Evolutionary conservation across 2,888 invertebrate genomes (phyloP).

Genomic region (Pandemis heparana): DNA sequence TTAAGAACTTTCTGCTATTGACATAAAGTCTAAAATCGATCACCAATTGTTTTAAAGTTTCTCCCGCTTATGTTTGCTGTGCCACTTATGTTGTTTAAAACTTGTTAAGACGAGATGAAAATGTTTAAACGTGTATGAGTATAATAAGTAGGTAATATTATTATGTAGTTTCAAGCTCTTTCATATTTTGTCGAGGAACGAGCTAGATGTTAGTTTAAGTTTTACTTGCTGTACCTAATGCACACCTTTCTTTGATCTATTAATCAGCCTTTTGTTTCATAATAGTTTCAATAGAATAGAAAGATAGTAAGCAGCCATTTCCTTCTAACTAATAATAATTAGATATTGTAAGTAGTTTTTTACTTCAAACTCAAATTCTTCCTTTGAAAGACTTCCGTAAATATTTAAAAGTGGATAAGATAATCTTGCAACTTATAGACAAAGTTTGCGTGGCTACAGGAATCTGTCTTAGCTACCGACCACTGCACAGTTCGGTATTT

Average conservation of each 20-base stretch:
- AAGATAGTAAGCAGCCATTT: no score
- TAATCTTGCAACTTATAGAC: constrained; percentile 8
- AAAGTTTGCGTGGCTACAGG: constrained; percentile 44
- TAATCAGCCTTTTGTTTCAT: no score
- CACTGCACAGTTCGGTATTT: constrained; percentile 60
- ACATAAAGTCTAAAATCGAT: constrained; percentile 16
- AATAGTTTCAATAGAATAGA: no score
- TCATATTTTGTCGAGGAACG: not conserved
- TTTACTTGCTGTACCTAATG: no score
- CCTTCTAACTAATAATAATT: not conserved
- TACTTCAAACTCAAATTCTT: not conserved
- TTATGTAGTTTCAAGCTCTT: not conserved
- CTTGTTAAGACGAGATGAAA: constrained; percentile 9
- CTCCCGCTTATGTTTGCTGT: not conserved
- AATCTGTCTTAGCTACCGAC: constrained; percentile 60
- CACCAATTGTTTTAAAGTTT: not conserved
- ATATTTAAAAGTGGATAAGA: not conserved
- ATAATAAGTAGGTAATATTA: not conserved
- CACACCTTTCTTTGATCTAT: no score
- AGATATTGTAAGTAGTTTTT: not conserved
- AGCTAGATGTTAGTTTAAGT: no score
- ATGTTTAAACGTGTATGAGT: not conserved
- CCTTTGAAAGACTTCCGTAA: not conserved
- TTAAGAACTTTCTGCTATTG: constrained; percentile 15
- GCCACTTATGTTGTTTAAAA: constrained; percentile 5